Conservation (phyloP, 2,113 vertebrate species). For the Menidia beryllina region DNA sequence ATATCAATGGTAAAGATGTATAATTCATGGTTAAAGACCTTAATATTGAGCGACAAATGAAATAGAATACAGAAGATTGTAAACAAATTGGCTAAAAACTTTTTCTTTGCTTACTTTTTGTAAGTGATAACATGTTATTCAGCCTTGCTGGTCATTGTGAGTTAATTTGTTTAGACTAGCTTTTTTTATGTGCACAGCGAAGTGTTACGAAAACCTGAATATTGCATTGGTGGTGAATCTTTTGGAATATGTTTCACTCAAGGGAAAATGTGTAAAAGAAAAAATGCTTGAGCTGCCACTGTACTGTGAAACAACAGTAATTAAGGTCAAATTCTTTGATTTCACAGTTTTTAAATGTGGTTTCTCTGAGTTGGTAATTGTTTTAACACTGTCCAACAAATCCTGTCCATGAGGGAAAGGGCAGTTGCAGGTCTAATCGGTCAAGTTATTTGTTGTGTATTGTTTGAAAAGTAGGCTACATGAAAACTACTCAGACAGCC, state of each 20-base stretch:
- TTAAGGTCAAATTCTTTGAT: not conserved
- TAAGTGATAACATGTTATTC: not conserved
- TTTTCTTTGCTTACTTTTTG: not conserved
- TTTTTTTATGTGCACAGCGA: too few species aligned
- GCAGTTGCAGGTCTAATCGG: not conserved
- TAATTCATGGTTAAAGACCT: too few species aligned
- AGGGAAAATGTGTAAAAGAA: too few species aligned
- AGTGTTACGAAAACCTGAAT: too few species aligned
- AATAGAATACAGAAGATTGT: not conserved
- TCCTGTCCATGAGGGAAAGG: not conserved
- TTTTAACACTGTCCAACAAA: slow-evolving; percentile 12
- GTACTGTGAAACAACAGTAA: not conserved
- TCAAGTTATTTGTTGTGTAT: slow-evolving; percentile 1
- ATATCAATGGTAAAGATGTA: too few species aligned
- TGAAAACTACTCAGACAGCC: not conserved
- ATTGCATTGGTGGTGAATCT: too few species aligned
- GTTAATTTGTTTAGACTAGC: too few species aligned
- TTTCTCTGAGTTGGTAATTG: slow-evolving; percentile 8
- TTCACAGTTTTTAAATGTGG: not conserved
- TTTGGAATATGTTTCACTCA: too few species aligned
- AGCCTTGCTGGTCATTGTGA: too few species aligned
- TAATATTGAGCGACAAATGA: too few species aligned
- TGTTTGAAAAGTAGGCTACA: not conserved
- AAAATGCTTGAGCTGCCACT: too few species aligned
- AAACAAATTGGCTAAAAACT: not conserved